Percentiles rank a stretch among this genome's conserved stretches.
Conservation (phyloP, 2,797 vertebrate species). For the Echeneis naucrates region DNA sequence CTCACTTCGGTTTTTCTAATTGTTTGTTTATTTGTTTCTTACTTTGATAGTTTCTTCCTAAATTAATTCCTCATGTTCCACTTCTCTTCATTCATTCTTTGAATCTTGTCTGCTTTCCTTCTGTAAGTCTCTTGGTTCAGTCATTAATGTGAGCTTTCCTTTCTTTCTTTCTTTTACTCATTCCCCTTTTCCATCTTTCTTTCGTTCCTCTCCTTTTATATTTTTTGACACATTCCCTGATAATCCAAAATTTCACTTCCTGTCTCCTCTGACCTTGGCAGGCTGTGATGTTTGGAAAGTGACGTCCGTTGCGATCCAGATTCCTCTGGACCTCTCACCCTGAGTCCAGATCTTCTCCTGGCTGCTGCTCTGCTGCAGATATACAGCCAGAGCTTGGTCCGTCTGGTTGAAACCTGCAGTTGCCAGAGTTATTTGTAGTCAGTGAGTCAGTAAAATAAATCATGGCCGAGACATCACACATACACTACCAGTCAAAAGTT, state of each 20-base stretch:
- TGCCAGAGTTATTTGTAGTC: constrained; percentile 38
- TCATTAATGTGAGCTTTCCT: neutral
- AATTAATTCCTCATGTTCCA: neutral
- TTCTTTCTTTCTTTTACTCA: no score
- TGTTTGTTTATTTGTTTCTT: neutral
- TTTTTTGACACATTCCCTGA: neutral
- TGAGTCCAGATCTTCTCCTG: constrained; percentile 94
- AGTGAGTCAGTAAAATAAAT: constrained; percentile 35
- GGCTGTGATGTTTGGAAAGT: constrained; percentile 90
- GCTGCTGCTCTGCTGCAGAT: constrained; percentile 86
- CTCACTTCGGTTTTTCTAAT: neutral
- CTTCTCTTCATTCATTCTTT: neutral
- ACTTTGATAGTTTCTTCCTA: neutral
- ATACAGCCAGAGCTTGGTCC: constrained; percentile 88
- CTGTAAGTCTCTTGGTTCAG: neutral
- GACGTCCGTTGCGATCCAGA: constrained; percentile 91
- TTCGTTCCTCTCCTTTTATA: neutral
- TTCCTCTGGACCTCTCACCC: constrained; percentile 86
- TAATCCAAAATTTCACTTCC: neutral
- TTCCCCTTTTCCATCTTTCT: neutral
- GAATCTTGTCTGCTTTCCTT: no score
- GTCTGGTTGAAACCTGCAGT: constrained; percentile 89
- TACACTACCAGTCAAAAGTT: no score
- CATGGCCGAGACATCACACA: constrained; percentile 16
- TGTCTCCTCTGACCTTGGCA: constrained; percentile 85